A percentile compares a stretch with the other conserved stretches of the same genome.
Evolutionary conservation across 1,140 invertebrate species (phyloP).

Genomic region (Pseudachorutes palmiensis): DNA sequence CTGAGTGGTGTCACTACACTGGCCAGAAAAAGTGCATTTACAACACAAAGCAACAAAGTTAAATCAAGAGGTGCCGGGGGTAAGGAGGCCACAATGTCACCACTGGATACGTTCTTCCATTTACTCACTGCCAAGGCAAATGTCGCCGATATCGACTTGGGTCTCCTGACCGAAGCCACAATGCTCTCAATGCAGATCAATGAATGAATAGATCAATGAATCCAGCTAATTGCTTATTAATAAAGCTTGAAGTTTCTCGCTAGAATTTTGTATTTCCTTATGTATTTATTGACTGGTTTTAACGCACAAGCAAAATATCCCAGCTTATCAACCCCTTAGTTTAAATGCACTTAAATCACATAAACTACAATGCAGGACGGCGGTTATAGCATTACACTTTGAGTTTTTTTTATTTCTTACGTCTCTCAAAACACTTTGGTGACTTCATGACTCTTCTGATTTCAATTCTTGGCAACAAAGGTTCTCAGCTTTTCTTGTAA

Average conservation of each 20-base stretch:
- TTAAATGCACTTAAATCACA: too few relatives aligned
- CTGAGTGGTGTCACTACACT: conserved; percentile 52
- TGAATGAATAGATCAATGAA: conserved; percentile 15
- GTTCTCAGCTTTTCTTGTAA: conserved; percentile 1
- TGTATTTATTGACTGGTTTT: too few relatives aligned
- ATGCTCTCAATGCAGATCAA: conserved; percentile 35
- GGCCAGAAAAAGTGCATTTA: conserved; percentile 24
- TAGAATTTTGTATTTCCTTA: too few relatives aligned
- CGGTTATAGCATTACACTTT: neutral
- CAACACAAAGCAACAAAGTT: neutral
- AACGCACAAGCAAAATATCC: too few relatives aligned
- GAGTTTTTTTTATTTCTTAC: too few relatives aligned
- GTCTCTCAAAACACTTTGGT: too few relatives aligned
- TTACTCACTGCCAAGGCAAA: conserved; percentile 65
- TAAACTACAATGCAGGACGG: too few relatives aligned
- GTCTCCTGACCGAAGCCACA: conserved; percentile 39
- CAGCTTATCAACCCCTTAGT: too few relatives aligned
- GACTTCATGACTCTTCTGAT: too few relatives aligned
- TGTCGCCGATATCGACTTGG: conserved; percentile 38
- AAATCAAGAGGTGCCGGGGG: neutral
- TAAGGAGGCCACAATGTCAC: conserved; percentile 42
- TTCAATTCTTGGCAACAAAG: neutral
- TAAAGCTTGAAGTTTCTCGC: neutral
- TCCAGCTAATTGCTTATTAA: neutral
- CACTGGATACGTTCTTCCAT: conserved; percentile 72